phyloP scores from a whole-genome alignment of 2,113 vertebrate species.

The Coregonus clupeaformis region DNA sequence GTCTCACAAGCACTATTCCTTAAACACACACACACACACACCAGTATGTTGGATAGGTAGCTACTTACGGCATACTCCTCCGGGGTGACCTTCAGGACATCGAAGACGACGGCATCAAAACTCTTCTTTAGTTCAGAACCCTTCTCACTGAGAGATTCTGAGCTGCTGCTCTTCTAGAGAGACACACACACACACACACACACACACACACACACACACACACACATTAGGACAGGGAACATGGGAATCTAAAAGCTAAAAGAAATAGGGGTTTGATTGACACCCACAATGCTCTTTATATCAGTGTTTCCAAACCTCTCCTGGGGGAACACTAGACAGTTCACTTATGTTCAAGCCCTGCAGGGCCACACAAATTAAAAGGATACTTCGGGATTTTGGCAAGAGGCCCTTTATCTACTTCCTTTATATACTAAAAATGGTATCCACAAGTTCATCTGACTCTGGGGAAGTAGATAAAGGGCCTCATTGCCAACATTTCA shows the following conservation, averaged over 20 bases:
- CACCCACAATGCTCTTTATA: background rate
- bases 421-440: too few species aligned
- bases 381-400: too few species aligned
- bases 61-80: slow-evolving; percentile 97
- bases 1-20: too few species aligned
- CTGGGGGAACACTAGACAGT: too few species aligned
- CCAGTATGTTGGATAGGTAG: slow-evolving; percentile 60
- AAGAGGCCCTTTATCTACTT: too few species aligned
- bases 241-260: background rate
- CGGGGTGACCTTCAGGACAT: slow-evolving; percentile 95
- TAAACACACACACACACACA: too few species aligned
- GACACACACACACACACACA: background rate
- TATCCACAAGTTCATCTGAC: too few species aligned
- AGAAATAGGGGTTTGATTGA: background rate
- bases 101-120: slow-evolving; percentile 97
- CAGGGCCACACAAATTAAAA: background rate
- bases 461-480: too few species aligned
- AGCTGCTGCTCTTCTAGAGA: slow-evolving; percentile 94
- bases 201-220: background rate
- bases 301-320: background rate
- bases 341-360: too few species aligned
- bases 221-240: background rate
- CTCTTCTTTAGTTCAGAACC: slow-evolving; percentile 96
- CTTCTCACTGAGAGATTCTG: slow-evolving; percentile 94
- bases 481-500: too few species aligned